Evolutionary conservation across 2,113 vertebrate genomes (phyloP), one percentile per base, ranked within the genome.

Genomic region (Mesoclemmys tuberculata): DNA sequence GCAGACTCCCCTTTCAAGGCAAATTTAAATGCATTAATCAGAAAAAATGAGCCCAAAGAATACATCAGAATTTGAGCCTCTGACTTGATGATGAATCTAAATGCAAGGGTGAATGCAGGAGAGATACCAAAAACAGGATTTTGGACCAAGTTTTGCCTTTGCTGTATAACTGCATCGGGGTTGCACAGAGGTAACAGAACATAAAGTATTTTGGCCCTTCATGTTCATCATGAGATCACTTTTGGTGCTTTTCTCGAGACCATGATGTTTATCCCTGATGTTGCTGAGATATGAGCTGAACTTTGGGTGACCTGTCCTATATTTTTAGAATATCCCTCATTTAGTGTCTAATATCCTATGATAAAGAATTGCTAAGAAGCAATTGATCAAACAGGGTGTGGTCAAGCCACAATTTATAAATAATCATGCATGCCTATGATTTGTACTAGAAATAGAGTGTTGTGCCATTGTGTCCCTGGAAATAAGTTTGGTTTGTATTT

Each of bases 21-120:
- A 51, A 58, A 87, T 35, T 84, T 74, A 7, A 85, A 44, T 95
- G 94, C 85, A 48, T 35, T 91, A 22, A 61, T 26, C 10, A 71
- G 58, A 41, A 89, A 82, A 87, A 95, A 56, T 7, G 79, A 77
- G 44, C 71, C 61, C 48, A 89, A 56, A 52, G 55, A 31, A 84
- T 92, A 18, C 8, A 3, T 35, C 16, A 27, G 41, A 54, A 18
- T 89, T 79, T 92, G 81, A 93, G 49, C 41, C 64, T 75, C 38
- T 82, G 51, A 88, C 16, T 51, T 81, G 18, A 81, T 51, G 52
- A 44, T 1, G 10, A 90, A 24, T 14, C 84, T 58, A 90, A 87
- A 61, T 75, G 46, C 27, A 80, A 84, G 85, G 16, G 24, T 38
- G 31, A 27, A 92, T 31, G 3, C 1, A 0, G 51, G 77, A 88